These are phyloP conservation scores for Phoenicopterus ruber DNA, from an alignment of 2,113 vertebrate genomes.

Conservation along the genomic window DNA sequence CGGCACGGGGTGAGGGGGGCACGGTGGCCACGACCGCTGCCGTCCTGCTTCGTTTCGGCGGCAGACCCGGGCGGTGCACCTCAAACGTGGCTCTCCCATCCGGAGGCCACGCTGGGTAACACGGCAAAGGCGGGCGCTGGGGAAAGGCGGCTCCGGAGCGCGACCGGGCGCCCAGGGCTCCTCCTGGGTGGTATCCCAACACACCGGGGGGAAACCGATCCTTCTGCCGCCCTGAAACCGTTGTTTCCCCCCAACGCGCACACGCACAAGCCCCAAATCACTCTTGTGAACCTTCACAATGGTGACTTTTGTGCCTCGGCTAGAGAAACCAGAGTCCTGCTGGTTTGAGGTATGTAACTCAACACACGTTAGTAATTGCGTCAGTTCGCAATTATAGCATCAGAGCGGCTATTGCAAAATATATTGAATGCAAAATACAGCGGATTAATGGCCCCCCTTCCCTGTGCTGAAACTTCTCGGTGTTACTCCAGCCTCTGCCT, in stretches of 20 bases:
- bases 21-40: neutral
- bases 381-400: neutral
- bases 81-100: neutral
- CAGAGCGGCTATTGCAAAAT: constrained; percentile 25
- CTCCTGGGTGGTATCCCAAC: constrained; percentile 28
- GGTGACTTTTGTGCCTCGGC: constrained; percentile 34
- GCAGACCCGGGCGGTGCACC: neutral
- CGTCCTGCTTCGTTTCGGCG: neutral
- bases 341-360: neutral
- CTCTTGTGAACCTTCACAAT: constrained; percentile 5
- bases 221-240: neutral
- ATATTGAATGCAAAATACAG: neutral
- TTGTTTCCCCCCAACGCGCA: neutral
- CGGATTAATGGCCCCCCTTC: neutral
- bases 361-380: neutral
- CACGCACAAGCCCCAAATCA: neutral
- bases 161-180: neutral
- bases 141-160: neutral
- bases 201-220: neutral
- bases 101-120: neutral
- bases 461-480: neutral
- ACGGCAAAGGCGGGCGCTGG: neutral
- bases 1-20: neutral
- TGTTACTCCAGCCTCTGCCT: neutral
- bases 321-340: neutral